Conservation (phyloP, 1,140 invertebrate species). For the Marisa cornuarietis region DNA sequence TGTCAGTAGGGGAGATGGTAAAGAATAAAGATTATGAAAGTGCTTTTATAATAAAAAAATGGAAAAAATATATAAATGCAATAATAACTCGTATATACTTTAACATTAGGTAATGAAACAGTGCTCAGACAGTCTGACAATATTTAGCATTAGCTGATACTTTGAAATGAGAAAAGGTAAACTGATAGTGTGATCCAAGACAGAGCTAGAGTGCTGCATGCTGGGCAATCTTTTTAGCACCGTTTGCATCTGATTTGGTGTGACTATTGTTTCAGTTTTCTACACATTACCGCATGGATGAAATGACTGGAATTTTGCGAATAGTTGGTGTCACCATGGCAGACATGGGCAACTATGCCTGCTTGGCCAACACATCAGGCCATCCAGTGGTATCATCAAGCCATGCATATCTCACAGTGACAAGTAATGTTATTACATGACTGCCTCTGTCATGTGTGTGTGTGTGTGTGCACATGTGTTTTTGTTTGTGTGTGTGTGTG, state of each 20-base stretch:
- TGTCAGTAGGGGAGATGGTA: too few species aligned
- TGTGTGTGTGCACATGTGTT: neutral
- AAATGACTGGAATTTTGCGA: conserved; percentile 72
- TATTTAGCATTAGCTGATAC: too few species aligned
- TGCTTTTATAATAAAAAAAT: too few species aligned
- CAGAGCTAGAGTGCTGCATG: too few species aligned
- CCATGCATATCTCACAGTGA: conserved; percentile 72
- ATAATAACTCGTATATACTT: too few species aligned
- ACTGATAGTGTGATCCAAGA: too few species aligned
- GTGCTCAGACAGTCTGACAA: too few species aligned
- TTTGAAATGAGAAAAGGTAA: too few species aligned
- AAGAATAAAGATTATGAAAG: too few species aligned
- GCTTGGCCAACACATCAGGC: conserved; percentile 75
- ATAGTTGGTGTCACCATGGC: conserved; percentile 71
- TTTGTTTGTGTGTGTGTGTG: neutral
- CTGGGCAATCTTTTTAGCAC: too few species aligned
- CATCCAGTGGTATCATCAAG: conserved; percentile 72
- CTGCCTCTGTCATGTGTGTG: neutral
- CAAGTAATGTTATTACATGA: conserved; percentile 65
- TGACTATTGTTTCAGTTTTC: conserved; percentile 42
- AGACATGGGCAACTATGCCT: conserved; percentile 77
- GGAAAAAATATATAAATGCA: too few species aligned
- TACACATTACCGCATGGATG: conserved; percentile 55
- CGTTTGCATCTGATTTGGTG: conserved; percentile 3
- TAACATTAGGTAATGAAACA: too few species aligned